phyloP scores from a whole-genome alignment of 2,113 vertebrate species.

The Daphoenositta chrysoptera region DNA sequence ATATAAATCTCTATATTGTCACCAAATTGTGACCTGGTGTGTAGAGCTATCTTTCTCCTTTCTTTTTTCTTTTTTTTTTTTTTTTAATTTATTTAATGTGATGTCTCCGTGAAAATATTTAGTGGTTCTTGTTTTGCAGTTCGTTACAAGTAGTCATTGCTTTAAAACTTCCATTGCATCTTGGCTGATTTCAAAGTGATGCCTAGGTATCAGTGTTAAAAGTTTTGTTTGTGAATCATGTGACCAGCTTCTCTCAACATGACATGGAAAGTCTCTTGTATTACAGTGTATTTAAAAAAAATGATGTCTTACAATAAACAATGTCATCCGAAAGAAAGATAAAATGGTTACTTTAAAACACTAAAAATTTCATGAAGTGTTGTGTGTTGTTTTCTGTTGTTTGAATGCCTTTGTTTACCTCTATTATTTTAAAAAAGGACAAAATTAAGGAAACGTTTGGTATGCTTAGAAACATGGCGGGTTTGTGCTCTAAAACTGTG shows the following conservation, averaged over 20 bases:
- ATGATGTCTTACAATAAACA: constrained; percentile 88
- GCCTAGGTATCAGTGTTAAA: constrained; percentile 87
- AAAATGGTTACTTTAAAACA: constrained; percentile 53
- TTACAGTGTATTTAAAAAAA: constrained; percentile 96
- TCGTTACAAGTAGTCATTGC: constrained; percentile 72
- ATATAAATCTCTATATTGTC: constrained; percentile 60
- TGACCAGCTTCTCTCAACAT: constrained; percentile 89
- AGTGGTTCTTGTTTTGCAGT: constrained; percentile 74
- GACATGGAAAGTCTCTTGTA: constrained; percentile 90
- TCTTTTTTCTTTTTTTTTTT: constrained; percentile 5
- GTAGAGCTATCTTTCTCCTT: constrained; percentile 78
- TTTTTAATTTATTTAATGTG: constrained; percentile 64
- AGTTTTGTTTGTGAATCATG: constrained; percentile 93
- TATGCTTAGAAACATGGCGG: not conserved
- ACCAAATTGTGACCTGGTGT: constrained; percentile 86
- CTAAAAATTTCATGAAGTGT: not conserved
- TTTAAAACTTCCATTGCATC: constrained; percentile 79
- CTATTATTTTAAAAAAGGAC: not conserved
- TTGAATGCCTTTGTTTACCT: not conserved
- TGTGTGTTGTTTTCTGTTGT: not conserved
- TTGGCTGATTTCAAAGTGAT: constrained; percentile 92
- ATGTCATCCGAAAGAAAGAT: constrained; percentile 71
- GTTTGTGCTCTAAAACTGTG: not conserved
- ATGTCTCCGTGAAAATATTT: constrained; percentile 70
- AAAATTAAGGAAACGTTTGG: not conserved